Evolutionary conservation across 2,113 vertebrate species (phyloP), one percentile per base, ranked within the genome.

Genomic region (Plestiodon gilberti): DNA sequence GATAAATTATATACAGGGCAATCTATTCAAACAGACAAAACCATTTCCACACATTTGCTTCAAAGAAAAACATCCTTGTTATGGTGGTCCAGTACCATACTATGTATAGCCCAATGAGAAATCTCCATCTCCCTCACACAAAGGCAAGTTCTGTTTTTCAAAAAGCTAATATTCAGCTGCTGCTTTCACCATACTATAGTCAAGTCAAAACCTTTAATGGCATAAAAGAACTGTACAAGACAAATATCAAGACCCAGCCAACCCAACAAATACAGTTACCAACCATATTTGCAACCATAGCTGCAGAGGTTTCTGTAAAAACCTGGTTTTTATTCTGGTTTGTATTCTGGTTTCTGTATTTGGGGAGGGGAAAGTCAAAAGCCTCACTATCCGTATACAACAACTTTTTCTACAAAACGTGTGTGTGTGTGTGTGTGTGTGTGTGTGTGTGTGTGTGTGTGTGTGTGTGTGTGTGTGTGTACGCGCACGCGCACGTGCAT

Each of bases 1-100:
- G 10, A 59, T n/a, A 13, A 87, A 77, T 78, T 78, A 38, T 69
- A 17, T 80, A 75, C 59, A 48, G 43, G 43, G 87, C 92, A 84
- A 33, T 59, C 3, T 76, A 28, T 48, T 48, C 43, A 48, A 48
- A 48, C 33, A 70, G 33, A 70, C 15, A 33, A 70, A 70, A 70
- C 10, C 70, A 71, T 35, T 71, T 61, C 35, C 20, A 81, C 18
- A 48, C 25, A 65, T 65, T 77, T 33, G 7, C n/a, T 35, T 38
- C 61, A 67, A 35, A 78, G 18, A 67, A 15, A 28, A 35, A 30
- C 52, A 52, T 7, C 25, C 43, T 65, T 13, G 14, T 65, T 59
- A 28, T 25, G 35, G 71, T 13, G 64, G 14, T 35, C 18, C n/a
- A 48, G 17, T 35, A 15, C 59, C 13, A 65, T 6, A 15, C 30